phyloP scores from a whole-genome alignment of 1,140 invertebrate species.

The Parapsyche elsis region DNA sequence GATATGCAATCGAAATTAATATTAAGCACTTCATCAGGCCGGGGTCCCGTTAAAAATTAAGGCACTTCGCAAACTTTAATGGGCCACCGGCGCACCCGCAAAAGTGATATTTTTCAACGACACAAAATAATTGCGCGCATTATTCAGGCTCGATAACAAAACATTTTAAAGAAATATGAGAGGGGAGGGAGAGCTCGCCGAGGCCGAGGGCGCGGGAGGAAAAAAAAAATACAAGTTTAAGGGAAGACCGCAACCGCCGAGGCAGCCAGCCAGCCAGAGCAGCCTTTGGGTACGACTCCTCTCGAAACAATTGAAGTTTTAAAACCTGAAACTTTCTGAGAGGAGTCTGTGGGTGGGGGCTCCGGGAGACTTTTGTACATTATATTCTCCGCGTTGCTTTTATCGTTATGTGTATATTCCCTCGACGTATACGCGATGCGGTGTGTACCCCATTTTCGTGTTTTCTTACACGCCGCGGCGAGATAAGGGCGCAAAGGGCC shows the following conservation, averaged over 20 bases:
- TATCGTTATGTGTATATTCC: slow-evolving; percentile 36
- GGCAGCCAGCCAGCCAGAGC: not conserved
- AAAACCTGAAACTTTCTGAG: slow-evolving; percentile 33
- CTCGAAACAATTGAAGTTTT: slow-evolving; percentile 49
- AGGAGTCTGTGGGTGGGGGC: slow-evolving; percentile 8
- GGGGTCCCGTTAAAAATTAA: slow-evolving; percentile 40
- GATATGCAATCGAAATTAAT: slow-evolving; percentile 44
- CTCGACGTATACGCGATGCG: not conserved
- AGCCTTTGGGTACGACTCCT: slow-evolving; percentile 11
- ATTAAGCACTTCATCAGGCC: slow-evolving; percentile 43
- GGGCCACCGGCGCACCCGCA: slow-evolving; percentile 29
- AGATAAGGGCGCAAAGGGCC: slow-evolving; percentile 38
- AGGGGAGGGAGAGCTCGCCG: slow-evolving; percentile 24
- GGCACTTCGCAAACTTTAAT: slow-evolving; percentile 45
- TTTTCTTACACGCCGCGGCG: slow-evolving; percentile 45
- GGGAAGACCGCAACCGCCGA: not conserved
- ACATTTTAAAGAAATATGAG: slow-evolving; percentile 48
- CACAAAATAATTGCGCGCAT: slow-evolving; percentile 46
- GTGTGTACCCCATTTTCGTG: slow-evolving; percentile 30
- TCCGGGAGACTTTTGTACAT: slow-evolving; percentile 39
- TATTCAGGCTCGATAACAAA: slow-evolving; percentile 47
- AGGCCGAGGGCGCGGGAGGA: not conserved
- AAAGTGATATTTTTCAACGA: slow-evolving; percentile 47
- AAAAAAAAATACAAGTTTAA: not conserved
- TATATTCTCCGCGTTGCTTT: slow-evolving; percentile 46